Evolutionary conservation across 2,888 invertebrate species (phyloP), one percentile per base, ranked within the genome.

Genomic region (Carterocephalus palaemon): DNA sequence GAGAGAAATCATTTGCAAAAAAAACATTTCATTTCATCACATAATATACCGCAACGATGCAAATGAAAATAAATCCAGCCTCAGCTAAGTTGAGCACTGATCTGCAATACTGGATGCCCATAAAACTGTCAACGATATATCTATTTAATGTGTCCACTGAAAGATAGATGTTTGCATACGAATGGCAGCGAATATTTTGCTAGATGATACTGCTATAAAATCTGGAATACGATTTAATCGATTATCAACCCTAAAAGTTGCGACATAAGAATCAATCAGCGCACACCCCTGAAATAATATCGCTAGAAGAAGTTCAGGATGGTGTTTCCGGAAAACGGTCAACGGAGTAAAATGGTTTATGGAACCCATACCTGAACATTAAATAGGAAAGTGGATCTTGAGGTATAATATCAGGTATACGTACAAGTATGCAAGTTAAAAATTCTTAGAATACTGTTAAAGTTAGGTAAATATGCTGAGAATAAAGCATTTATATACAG

Each of bases 51-150:
- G 53, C 54, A 52, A 49, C 54, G 57, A 56, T 62, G 59, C 58
- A 47, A 59, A 63, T 64, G 57, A 56, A 53, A 56, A 72, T 72
- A 71, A 71, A 73, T 73, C 66, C 47, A 52, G 7, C 51, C 51
- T 41, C 42, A 49, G 42, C 45, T 33, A 29, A 43, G 43, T 29
- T 46, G 54, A 55, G 54, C 65, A 60, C 63, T 63, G 59, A 57
- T 54, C 58, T 60, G 59, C 60, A 58, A 59, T 65, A 36, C 49
- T 61, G 61, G 59, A 54, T 55, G 54, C 37, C 56, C 65, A 68
- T 72, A 73, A 75, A 75, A 62, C 66, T 71, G 74, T 75, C 74
- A 55, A 53, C 66, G 51, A 70, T 68, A 65, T 70, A 74, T 74
- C 70, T 66, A 65, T 54, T 52, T 60, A 57, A 71, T 63, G 63